phyloP scores from a whole-genome alignment of 2,888 invertebrate genomes.

The Agriotes lineatus region DNA sequence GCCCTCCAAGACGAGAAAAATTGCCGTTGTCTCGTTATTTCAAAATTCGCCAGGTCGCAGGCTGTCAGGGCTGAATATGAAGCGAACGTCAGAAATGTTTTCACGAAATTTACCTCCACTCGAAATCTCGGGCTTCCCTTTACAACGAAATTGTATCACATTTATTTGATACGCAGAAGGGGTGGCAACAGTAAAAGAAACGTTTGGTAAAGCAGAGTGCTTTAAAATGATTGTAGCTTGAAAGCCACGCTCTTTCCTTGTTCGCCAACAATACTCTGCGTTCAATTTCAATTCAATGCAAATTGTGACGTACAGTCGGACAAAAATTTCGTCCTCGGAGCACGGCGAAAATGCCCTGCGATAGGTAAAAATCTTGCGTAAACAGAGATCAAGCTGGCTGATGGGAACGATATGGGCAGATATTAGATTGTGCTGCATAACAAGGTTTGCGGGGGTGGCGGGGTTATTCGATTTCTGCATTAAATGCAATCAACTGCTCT shows the following conservation, averaged over 20 bases:
- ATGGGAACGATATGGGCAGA: conserved; percentile 39
- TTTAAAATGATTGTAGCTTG: conserved; percentile 60
- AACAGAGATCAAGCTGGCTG: conserved; percentile 19
- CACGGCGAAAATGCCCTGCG: neutral
- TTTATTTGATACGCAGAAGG: conserved; percentile 60
- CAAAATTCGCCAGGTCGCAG: no score
- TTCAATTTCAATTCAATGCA: conserved; percentile 61
- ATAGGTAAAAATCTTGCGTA: conserved; percentile 14
- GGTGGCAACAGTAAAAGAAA: conserved; percentile 57
- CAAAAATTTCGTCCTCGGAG: conserved; percentile 16
- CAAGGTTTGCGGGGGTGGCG: conserved; percentile 45
- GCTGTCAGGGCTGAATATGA: no score
- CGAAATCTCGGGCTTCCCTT: conserved; percentile 26
- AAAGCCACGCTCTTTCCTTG: conserved; percentile 64
- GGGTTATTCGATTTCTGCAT: conserved; percentile 48
- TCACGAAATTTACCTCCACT: conserved; percentile 14
- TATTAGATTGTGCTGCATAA: conserved; percentile 48
- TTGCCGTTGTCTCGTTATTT: neutral
- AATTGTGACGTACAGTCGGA: conserved; percentile 53
- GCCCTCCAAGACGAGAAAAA: neutral
- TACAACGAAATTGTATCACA: conserved; percentile 51
- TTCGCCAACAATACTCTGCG: conserved; percentile 58
- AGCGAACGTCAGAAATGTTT: conserved; percentile 26
- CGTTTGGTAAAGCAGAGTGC: conserved; percentile 58
- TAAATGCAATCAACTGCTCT: conserved; percentile 48